Evolutionary conservation across 2,888 invertebrate genomes (phyloP), one percentile per base, ranked within the genome.

Genomic region (Muscina levida): DNA sequence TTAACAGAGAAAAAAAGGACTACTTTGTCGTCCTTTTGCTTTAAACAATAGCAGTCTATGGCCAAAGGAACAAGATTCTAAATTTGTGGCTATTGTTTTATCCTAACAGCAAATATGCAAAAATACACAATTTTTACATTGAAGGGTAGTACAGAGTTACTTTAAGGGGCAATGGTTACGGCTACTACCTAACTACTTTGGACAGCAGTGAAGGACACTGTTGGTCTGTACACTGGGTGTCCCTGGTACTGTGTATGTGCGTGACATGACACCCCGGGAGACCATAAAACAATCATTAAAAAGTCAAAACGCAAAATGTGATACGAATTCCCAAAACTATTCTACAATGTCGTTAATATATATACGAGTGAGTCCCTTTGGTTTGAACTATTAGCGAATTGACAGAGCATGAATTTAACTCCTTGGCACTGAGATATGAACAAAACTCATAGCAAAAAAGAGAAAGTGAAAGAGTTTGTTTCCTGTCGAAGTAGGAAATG

Each of bases 291-390:
- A 53, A 75, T 75, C 77, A 78, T 78, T 81, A 77, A 75, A 81
- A 78, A 81, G 81, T 81, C 81, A 81, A 78, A 81, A 81, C 77
- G 72, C 81, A 81, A 72, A 75, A 72, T 31, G 31, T 31, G 4
- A 31, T 31, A 31, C 8, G 37, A 44, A 22, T 56, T 48, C 4
- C 24, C 62, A 37, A 44, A 19, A 22, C 44, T 19, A 22, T 39
- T 31, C n/a, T n/a, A n/a, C n/a, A n/a, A n/a, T n/a, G n/a, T n/a
- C n/a, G n/a, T n/a, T n/a, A n/a, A n/a, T n/a, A n/a, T n/a, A n/a
- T n/a, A n/a, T n/a, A n/a, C n/a, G n/a, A n/a, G n/a, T 22, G 42
- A 42, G n/a, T 68, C 24, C 39, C 37, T 39, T 59, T 59, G 24
- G 24, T 11, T 53, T 53, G 1, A n/a, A n/a, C n/a, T 24, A 13